Conservation (phyloP, 1,140 invertebrate species). For the Dufourea novaeangliae region DNA sequence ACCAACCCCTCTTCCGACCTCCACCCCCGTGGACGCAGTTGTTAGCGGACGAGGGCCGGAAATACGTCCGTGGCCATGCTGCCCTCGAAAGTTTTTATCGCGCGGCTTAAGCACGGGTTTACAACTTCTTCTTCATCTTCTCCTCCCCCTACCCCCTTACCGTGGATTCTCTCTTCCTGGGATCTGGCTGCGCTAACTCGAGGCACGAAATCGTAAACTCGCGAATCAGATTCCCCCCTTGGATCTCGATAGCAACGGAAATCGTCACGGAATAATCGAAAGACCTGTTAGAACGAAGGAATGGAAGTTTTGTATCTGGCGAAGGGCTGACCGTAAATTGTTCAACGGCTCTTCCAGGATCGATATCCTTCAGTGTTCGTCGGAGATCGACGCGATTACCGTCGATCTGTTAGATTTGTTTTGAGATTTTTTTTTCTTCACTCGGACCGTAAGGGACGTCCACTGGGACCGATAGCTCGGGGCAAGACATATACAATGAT, state of each 20-base stretch:
- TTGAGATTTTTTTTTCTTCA: not conserved
- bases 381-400: not conserved
- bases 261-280: constrained; percentile 55
- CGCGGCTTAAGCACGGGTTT: constrained; percentile 61
- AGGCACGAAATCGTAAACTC: constrained; percentile 59
- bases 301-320: not conserved
- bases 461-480: too few relatives aligned
- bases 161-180: not conserved
- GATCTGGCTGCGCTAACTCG: constrained; percentile 11
- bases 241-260: constrained; percentile 44
- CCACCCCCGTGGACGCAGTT: constrained; percentile 18
- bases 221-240: constrained; percentile 62
- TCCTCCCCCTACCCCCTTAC: not conserved
- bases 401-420: not conserved
- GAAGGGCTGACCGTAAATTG: constrained; percentile 15
- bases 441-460: too few relatives aligned
- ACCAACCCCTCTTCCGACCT: not conserved
- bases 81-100: constrained; percentile 67
- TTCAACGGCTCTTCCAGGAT: not conserved
- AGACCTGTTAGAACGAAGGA: constrained; percentile 29
- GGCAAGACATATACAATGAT: too few relatives aligned
- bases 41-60: constrained; percentile 55
- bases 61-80: constrained; percentile 51
- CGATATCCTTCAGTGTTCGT: not conserved
- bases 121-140: constrained; percentile 58